A percentile compares a stretch with the other conserved stretches of the same genome.
Evolutionary conservation across 2,113 vertebrate species (phyloP).

Genomic region (Toxostoma redivivum): DNA sequence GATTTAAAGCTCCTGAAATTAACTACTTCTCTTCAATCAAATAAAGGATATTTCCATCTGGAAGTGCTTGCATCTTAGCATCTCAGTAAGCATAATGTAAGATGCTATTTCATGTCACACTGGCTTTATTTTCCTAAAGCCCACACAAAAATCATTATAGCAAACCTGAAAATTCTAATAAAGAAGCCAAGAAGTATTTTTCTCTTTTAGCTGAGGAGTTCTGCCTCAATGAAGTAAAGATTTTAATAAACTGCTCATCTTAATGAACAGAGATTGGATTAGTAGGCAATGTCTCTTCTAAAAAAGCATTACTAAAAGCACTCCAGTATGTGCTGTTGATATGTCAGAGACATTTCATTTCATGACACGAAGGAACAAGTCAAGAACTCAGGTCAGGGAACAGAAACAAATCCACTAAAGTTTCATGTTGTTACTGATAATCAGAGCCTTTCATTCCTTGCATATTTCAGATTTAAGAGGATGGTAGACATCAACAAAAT

Average conservation of each 20-base stretch:
- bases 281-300: not conserved
- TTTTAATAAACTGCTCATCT: not conserved
- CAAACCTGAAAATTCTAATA: not conserved
- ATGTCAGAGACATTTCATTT: not conserved
- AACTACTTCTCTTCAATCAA: not conserved
- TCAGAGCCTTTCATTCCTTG: not conserved
- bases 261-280: not conserved
- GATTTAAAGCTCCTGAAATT: not conserved
- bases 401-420: not conserved
- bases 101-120: not conserved
- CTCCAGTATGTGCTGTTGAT: fast-evolving
- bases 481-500: not conserved
- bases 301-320: not conserved
- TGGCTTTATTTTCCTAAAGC: not conserved
- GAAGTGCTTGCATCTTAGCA: not conserved
- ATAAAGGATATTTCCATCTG: not conserved
- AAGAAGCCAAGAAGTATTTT: not conserved
- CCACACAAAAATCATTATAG: not conserved
- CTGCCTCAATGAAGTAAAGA: not conserved
- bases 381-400: not conserved
- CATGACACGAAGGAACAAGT: not conserved
- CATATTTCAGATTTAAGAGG: not conserved
- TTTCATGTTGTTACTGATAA: not conserved
- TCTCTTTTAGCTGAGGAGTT: not conserved
- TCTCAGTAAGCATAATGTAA: not conserved